phyloP scores from a whole-genome alignment of 2,888 invertebrate species.

The Phyto melanocephala region DNA sequence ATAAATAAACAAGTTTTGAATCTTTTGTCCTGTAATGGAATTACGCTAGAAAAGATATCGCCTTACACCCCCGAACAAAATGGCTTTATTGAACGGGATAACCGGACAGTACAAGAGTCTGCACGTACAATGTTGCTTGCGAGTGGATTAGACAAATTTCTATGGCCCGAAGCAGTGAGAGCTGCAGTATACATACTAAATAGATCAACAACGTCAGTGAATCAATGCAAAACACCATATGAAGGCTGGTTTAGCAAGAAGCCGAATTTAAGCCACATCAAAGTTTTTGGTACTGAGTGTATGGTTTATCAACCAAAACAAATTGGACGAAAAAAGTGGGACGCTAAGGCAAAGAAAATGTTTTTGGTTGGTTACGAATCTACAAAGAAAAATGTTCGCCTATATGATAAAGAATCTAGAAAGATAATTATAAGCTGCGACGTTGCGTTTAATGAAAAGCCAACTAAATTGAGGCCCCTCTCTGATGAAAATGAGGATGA shows the following conservation, averaged over 20 bases:
- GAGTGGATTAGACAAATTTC: conserved; percentile 62
- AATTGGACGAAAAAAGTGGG: conserved; percentile 50
- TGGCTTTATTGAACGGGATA: conserved; percentile 33
- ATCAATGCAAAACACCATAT: conserved; percentile 24
- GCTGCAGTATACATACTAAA: conserved; percentile 72
- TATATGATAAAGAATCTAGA: conserved; percentile 16
- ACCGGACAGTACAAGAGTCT: conserved; percentile 38
- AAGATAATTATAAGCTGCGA: conserved; percentile 35
- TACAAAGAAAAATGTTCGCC: conserved; percentile 32
- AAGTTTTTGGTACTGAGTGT: conserved; percentile 53
- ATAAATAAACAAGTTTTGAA: conserved; percentile 32
- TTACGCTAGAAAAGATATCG: conserved; percentile 37
- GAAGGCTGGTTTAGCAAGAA: conserved; percentile 54
- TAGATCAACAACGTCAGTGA: conserved; percentile 48
- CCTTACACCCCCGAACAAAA: conserved; percentile 53
- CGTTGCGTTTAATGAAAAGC: conserved; percentile 48
- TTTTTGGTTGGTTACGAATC: conserved; percentile 47
- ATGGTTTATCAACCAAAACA: conserved; percentile 49
- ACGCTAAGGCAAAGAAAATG: conserved; percentile 42
- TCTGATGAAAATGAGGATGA: not conserved
- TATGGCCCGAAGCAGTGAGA: conserved; percentile 76
- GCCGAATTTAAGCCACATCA: conserved; percentile 59
- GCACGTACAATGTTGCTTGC: conserved; percentile 58
- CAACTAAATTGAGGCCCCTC: not conserved
- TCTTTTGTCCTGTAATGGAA: conserved; percentile 4